Conservation (phyloP, 2,888 invertebrate genomes). For the Apodemia zela region DNA sequence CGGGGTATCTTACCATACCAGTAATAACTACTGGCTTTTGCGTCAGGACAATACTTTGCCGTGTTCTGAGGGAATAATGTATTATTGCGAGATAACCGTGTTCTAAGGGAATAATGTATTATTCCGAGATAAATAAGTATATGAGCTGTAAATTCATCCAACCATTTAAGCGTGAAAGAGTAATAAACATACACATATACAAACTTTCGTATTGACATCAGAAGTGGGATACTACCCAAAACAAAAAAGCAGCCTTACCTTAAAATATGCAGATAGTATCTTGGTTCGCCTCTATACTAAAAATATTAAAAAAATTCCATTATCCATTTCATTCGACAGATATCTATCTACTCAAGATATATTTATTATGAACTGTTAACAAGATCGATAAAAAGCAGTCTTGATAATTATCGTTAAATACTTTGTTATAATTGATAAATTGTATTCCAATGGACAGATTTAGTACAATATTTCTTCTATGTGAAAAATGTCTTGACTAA, state of each 20-base stretch:
- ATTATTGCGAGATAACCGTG: no score
- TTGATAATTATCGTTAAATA: background rate
- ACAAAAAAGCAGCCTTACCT: no score
- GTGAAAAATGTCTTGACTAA: background rate
- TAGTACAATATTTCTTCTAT: background rate
- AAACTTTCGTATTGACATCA: background rate
- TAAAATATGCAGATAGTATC: background rate
- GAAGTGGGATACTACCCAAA: background rate
- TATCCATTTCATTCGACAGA: background rate
- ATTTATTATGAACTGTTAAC: no score
- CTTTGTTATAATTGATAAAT: no score
- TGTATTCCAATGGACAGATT: slow-evolving; percentile 3
- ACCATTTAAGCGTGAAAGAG: background rate
- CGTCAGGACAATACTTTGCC: no score
- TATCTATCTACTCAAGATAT: background rate
- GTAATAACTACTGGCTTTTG: no score
- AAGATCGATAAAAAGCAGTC: slow-evolving; percentile 1
- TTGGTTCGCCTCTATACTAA: background rate
- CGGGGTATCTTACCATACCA: no score
- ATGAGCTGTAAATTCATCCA: no score
- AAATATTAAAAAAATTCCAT: background rate
- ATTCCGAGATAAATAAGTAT: no score
- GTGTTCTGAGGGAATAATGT: no score
- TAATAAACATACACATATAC: background rate
- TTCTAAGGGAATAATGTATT: no score